phyloP scores from a whole-genome alignment of 2,888 invertebrate genomes.

The Xestia xanthographa region DNA sequence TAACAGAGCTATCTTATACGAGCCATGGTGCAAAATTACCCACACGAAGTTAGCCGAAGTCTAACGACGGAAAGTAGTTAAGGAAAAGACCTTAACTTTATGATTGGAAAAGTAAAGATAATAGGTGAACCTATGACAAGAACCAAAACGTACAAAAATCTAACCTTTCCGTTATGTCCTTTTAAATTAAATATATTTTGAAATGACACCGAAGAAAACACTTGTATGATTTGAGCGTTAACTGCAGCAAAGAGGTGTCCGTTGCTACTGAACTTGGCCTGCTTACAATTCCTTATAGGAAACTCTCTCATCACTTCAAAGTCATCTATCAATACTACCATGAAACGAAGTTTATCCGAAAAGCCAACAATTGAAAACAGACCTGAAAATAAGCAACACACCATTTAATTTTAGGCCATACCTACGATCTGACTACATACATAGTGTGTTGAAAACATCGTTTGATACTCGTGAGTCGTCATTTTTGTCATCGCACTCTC shows the following conservation, averaged over 20 bases:
- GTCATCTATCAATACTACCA: slow-evolving; percentile 97
- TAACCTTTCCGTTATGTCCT: slow-evolving; percentile 94
- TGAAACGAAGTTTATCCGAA: slow-evolving; percentile 96
- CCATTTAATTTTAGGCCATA: not conserved
- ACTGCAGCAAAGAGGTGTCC: slow-evolving; percentile 98
- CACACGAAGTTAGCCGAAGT: no score
- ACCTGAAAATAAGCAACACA: slow-evolving; percentile 88
- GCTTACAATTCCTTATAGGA: slow-evolving; percentile 94
- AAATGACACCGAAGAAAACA: slow-evolving; percentile 96
- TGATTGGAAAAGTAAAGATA: not conserved
- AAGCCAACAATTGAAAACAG: slow-evolving; percentile 97
- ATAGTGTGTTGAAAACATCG: not conserved
- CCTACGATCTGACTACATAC: not conserved
- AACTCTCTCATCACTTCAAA: slow-evolving; percentile 94
- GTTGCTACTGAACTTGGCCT: slow-evolving; percentile 95
- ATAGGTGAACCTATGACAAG: not conserved
- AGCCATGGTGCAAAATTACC: not conserved
- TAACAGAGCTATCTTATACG: not conserved
- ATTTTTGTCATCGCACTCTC: not conserved
- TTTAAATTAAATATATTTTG: slow-evolving; percentile 93
- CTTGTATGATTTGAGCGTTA: slow-evolving; percentile 95
- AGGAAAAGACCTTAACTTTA: not conserved
- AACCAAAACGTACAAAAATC: slow-evolving; percentile 7
- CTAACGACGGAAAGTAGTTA: no score
- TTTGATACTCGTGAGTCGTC: not conserved